phyloP scores from a whole-genome alignment of 2,113 vertebrate genomes.

The Penelope pileata region DNA sequence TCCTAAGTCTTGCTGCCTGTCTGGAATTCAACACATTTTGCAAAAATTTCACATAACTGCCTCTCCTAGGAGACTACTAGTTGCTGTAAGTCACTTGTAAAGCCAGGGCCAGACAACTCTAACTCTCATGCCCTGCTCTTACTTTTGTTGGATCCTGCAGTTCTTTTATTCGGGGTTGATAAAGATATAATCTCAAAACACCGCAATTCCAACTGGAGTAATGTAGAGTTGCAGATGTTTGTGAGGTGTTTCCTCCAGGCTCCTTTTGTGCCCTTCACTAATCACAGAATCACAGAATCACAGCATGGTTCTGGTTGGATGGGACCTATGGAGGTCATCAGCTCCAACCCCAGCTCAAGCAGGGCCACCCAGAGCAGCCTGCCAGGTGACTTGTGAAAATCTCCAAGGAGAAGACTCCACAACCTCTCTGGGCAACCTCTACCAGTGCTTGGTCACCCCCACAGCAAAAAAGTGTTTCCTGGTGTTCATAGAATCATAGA shows the following conservation, averaged over 20 bases:
- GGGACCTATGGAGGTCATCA: neutral
- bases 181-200: neutral
- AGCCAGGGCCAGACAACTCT: neutral
- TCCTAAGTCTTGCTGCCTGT: neutral
- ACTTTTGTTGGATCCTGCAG: neutral
- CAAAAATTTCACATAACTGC: neutral
- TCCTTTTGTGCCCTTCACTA: fast-evolving
- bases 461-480: neutral
- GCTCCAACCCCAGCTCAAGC: neutral
- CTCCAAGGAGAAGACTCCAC: neutral
- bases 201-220: fast-evolving
- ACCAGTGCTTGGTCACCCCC: neutral
- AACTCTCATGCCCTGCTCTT: neutral
- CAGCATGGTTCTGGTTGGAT: neutral
- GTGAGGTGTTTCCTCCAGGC: neutral
- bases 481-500: no score
- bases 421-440: neutral
- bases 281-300: neutral
- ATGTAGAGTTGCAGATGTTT: neutral
- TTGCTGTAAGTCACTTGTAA: neutral
- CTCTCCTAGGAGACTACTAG: neutral
- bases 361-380: neutral
- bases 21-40: neutral
- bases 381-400: neutral
- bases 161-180: neutral